phyloP scores from a whole-genome alignment of 2,113 vertebrate genomes.

The Chrysochloris asiatica region DNA sequence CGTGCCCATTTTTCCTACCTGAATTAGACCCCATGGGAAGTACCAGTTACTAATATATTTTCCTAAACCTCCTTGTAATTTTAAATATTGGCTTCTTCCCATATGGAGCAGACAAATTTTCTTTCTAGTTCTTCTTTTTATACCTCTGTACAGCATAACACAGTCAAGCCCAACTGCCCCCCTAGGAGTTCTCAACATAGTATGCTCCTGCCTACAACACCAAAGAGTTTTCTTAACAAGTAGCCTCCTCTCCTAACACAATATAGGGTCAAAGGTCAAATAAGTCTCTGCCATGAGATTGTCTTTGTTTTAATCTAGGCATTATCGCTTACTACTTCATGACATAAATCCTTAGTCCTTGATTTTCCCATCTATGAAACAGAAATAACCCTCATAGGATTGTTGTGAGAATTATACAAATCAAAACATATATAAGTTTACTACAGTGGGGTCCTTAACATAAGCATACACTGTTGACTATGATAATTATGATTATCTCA shows the following conservation, averaged over 20 bases:
- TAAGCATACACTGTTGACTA: not conserved
- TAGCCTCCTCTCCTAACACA: not conserved
- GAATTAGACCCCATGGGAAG: not conserved
- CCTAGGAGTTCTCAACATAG: not conserved
- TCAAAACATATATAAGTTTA: slow-evolving; percentile 2
- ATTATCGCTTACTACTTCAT: not conserved
- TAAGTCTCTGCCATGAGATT: not conserved
- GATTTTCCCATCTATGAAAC: not conserved
- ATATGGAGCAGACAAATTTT: not conserved
- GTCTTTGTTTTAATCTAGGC: not conserved
- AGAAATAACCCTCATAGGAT: not conserved
- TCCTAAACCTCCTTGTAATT: not conserved
- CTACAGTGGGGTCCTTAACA: not conserved
- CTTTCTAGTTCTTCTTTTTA: not conserved
- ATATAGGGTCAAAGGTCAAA: not conserved
- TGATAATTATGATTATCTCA: not conserved
- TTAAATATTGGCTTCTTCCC: not conserved
- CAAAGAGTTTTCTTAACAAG: not conserved
- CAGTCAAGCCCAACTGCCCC: not conserved
- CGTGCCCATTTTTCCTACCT: not conserved
- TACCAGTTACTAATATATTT: not conserved
- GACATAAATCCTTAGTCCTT: not conserved
- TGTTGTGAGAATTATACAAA: slow-evolving; percentile 7
- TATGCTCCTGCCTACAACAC: not conserved
- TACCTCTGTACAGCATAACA: not conserved